These are phyloP conservation scores for Ceratosolen solmsi DNA, from an alignment of 1,140 invertebrate species.

Conservation along the genomic window DNA sequence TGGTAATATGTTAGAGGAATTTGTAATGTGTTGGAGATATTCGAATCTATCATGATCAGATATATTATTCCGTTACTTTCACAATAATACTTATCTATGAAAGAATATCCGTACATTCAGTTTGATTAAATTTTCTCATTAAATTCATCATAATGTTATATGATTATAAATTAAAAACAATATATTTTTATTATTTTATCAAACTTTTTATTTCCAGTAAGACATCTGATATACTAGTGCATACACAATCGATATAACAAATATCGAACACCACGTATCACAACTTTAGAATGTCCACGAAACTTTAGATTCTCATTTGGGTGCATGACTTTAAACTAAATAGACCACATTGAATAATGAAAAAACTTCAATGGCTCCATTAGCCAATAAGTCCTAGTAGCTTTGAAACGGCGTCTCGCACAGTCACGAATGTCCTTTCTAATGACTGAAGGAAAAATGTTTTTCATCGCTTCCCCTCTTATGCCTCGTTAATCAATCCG, in stretches of 20 bases:
- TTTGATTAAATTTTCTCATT: too few species aligned
- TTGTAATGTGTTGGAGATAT: too few species aligned
- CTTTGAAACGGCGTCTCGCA: not conserved
- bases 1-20: too few species aligned
- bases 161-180: not conserved
- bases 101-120: not conserved
- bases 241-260: too few species aligned
- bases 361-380: not conserved
- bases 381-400: not conserved
- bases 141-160: not conserved
- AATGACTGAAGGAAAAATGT: not conserved
- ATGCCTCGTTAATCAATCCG: not conserved
- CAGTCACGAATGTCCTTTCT: not conserved
- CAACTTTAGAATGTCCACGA: not conserved
- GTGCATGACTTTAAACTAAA: not conserved
- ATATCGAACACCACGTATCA: not conserved
- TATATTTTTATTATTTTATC: not conserved
- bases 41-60: not conserved
- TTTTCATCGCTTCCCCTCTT: not conserved
- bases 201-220: not conserved
- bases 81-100: not conserved
- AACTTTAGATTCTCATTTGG: not conserved
- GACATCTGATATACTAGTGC: too few species aligned
- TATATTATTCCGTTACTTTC: not conserved
- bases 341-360: not conserved